These are phyloP conservation scores for Notolabrus celidotus DNA, from an alignment of 2,797 vertebrate species.

Conservation along the genomic window DNA sequence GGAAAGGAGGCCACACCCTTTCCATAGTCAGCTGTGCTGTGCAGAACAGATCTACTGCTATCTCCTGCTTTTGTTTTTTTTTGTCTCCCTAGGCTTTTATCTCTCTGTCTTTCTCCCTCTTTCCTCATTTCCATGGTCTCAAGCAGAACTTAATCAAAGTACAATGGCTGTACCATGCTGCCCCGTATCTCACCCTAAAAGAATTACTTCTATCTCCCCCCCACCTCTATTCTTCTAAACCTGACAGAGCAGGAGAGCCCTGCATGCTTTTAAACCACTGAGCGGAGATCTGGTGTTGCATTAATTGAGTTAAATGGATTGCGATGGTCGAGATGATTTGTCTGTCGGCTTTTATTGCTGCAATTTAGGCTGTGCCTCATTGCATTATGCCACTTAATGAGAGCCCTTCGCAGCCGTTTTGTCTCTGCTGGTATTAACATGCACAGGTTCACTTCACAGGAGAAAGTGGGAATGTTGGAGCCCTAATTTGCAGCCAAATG, in stretches of 20 bases:
- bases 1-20: conserved; percentile 61
- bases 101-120: conserved; percentile 18
- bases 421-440: conserved; percentile 76
- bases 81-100: conserved; percentile 26
- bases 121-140: conserved; percentile 22
- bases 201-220: conserved; percentile 33
- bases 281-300: conserved; percentile 65
- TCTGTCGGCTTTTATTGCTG: conserved; percentile 81
- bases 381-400: conserved; percentile 82
- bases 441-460: conserved; percentile 76
- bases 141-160: conserved; percentile 54
- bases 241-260: conserved; percentile 42
- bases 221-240: conserved; percentile 11
- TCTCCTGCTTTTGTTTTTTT: conserved; percentile 50
- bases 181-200: conserved; percentile 51
- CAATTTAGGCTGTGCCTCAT: conserved; percentile 81
- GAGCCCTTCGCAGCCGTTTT: conserved; percentile 75
- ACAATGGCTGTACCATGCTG: conserved; percentile 23
- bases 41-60: conserved; percentile 15
- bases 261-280: conserved; percentile 67
- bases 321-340: conserved; percentile 82
- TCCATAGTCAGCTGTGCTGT: conserved; percentile 30
- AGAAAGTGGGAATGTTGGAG: conserved; percentile 54
- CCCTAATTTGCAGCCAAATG: conserved; percentile 68
- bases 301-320: conserved; percentile 84